Conservation (phyloP, 2,888 invertebrate species). For the Catocala nupta region DNA sequence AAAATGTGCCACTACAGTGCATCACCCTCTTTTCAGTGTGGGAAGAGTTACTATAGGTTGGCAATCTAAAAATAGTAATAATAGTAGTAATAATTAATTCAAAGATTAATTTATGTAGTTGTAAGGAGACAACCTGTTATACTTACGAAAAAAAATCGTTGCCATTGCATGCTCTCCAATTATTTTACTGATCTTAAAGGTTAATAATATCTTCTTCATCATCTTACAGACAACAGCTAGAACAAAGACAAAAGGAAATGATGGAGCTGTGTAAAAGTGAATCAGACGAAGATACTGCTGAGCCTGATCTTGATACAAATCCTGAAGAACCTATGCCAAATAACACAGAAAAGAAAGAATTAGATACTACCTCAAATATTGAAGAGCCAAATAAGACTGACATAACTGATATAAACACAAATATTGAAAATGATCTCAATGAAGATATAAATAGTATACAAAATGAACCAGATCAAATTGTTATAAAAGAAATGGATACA, state of each 20-base stretch:
- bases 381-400: slow-evolving; percentile 1
- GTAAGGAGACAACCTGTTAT: no score
- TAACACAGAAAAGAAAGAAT: neutral
- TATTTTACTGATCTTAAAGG: no score
- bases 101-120: no score
- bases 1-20: no score
- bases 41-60: no score
- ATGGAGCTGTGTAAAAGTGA: slow-evolving; percentile 92
- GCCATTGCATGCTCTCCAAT: no score
- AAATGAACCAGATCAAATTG: slow-evolving; percentile 19
- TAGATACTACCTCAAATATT: slow-evolving; percentile 1
- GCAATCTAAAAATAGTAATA: no score
- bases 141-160: no score
- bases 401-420: slow-evolving; percentile 2
- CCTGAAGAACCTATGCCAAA: slow-evolving; percentile 6
- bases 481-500: slow-evolving; percentile 6
- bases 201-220: no score
- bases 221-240: slow-evolving; percentile 87
- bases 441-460: slow-evolving; percentile 17
- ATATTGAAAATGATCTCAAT: slow-evolving; percentile 20
- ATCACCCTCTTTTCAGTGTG: no score
- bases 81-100: no score
- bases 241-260: slow-evolving; percentile 91
- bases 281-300: slow-evolving; percentile 48
- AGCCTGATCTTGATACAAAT: slow-evolving; percentile 28